phyloP scores from a whole-genome alignment of 2,113 vertebrate species.

The Leuciscus idus region DNA sequence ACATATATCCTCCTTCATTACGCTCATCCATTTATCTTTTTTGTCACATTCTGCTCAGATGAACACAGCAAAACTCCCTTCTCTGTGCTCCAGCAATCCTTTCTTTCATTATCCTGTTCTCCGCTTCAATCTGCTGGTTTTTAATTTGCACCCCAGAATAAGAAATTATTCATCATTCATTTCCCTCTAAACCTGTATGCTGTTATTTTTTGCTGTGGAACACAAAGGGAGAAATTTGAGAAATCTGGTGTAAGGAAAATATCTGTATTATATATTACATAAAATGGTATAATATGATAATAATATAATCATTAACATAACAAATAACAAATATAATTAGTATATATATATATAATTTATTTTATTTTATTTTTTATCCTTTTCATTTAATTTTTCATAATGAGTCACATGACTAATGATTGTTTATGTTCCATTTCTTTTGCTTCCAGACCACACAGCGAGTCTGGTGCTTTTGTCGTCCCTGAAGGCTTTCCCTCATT shows the following conservation, averaged over 20 bases:
- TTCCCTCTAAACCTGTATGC: not conserved
- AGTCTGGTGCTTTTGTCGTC: slow-evolving; percentile 76
- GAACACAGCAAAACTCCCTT: slow-evolving; percentile 6
- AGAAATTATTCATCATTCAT: not conserved
- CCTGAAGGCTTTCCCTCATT: slow-evolving; percentile 67
- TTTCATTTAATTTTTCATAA: not conserved
- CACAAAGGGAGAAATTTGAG: not conserved
- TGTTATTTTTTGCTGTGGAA: not conserved
- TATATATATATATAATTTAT: too few species aligned
- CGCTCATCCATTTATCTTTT: slow-evolving; percentile 26
- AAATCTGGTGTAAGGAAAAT: not conserved
- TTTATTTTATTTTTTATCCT: too few species aligned
- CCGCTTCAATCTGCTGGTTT: not conserved
- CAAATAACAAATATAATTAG: too few species aligned
- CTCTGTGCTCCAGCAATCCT: not conserved
- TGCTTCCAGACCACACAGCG: slow-evolving; percentile 73
- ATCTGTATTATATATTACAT: too few species aligned
- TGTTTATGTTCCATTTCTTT: slow-evolving; percentile 1
- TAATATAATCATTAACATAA: too few species aligned
- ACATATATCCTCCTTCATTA: slow-evolving; percentile 42
- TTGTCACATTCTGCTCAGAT: slow-evolving; percentile 14
- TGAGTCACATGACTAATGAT: not conserved
- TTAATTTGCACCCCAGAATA: not conserved
- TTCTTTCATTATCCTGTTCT: not conserved
- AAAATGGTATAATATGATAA: too few species aligned